These are phyloP conservation scores for Leptinotarsa peninsularis DNA, from an alignment of 2,888 invertebrate genomes.

Conservation along the genomic window DNA sequence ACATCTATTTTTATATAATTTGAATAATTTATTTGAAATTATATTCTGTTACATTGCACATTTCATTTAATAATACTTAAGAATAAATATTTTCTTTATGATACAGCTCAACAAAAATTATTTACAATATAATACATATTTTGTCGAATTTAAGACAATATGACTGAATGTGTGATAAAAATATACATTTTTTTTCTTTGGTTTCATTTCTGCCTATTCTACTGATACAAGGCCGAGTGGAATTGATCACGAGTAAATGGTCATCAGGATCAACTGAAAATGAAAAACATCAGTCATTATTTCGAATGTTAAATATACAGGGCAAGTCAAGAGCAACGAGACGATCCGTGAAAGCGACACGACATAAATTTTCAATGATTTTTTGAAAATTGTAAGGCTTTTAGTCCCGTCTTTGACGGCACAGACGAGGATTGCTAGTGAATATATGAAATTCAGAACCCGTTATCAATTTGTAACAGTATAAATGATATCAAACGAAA, in stretches of 20 bases:
- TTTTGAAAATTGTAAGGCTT: no score
- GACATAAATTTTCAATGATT: no score
- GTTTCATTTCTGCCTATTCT: conserved; percentile 42
- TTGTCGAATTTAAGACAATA: conserved; percentile 27
- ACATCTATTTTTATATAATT: no score
- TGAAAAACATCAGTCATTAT: conserved; percentile 12
- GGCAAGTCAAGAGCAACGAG: no score
- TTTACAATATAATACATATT: conserved; percentile 15
- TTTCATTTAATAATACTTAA: neutral
- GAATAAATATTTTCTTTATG: conserved; percentile 31
- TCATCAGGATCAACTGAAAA: conserved; percentile 72
- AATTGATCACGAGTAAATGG: conserved; percentile 69
- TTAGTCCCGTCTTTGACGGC: no score
- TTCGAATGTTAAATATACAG: no score
- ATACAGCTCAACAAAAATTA: conserved; percentile 18
- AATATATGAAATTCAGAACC: no score
- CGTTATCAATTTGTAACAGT: no score
- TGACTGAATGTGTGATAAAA: conserved; percentile 39
- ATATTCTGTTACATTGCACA: conserved; percentile 32
- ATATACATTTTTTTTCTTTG: conserved; percentile 46
- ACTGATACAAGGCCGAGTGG: neutral
- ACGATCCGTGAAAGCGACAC: no score
- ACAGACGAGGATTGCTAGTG: no score
- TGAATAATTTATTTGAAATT: conserved; percentile 5
- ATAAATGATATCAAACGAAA: no score